Conservation (phyloP, 2,113 vertebrate genomes). For the Sprattus sprattus region DNA sequence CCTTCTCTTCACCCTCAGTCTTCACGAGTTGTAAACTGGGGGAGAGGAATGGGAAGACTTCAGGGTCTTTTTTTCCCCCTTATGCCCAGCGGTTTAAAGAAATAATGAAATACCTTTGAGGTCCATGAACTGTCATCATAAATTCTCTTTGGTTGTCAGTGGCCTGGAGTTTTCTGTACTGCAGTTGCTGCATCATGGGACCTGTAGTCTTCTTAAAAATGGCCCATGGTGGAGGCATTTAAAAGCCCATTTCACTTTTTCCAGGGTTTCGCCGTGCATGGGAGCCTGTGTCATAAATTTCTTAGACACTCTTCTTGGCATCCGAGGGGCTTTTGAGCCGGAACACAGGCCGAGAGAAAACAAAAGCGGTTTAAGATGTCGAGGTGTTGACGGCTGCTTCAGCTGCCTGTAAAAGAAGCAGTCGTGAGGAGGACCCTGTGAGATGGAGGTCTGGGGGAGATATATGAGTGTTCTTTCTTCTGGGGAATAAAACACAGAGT, state of each 20-base stretch:
- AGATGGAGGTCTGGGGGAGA: background rate
- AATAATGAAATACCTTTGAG: background rate
- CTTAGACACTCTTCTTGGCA: slow-evolving; percentile 29
- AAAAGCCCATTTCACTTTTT: background rate
- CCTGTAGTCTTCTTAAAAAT: background rate
- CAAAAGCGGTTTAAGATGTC: background rate
- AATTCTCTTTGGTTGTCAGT: slow-evolving; percentile 16
- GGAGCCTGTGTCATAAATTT: slow-evolving; percentile 38
- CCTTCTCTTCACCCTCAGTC: background rate
- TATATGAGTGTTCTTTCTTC: background rate
- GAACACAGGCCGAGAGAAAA: background rate
- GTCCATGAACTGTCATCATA: background rate
- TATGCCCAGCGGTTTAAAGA: background rate
- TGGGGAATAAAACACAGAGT: background rate
- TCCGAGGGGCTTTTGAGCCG: slow-evolving; percentile 22
- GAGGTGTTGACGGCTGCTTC: background rate
- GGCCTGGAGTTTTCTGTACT: background rate
- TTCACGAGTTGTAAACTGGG: background rate
- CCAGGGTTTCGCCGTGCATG: background rate
- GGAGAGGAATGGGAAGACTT: slow-evolving; percentile 11
- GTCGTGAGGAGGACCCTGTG: background rate
- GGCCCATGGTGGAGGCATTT: background rate
- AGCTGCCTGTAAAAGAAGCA: background rate
- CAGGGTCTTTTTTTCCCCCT: background rate
- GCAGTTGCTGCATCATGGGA: slow-evolving; percentile 9